phyloP scores from a whole-genome alignment of 2,888 invertebrate genomes.

The Creontiades dilutus region DNA sequence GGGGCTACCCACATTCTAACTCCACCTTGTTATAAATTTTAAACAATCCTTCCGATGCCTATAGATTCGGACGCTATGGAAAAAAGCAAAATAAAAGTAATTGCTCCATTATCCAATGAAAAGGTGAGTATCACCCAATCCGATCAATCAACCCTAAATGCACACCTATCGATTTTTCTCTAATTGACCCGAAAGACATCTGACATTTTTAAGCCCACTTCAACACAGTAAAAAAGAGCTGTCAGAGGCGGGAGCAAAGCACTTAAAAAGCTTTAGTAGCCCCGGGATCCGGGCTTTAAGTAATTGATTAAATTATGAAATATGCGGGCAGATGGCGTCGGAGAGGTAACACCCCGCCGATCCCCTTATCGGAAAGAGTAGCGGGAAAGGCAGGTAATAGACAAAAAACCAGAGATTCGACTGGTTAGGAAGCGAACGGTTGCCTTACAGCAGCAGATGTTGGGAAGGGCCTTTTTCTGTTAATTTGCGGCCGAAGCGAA shows the following conservation, averaged over 20 bases:
- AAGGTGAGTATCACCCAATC: too few species aligned
- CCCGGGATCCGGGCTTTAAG: background rate
- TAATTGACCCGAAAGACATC: background rate
- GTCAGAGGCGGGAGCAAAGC: background rate
- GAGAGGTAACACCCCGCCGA: background rate
- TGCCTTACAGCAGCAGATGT: slow-evolving; percentile 34
- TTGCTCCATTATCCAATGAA: too few species aligned
- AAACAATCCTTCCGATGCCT: too few species aligned
- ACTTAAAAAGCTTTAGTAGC: background rate
- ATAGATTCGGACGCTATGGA: too few species aligned
- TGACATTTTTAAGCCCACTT: background rate
- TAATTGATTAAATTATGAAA: slow-evolving; percentile 55
- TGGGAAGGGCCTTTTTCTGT: slow-evolving; percentile 46
- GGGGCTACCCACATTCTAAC: too few species aligned
- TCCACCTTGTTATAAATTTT: too few species aligned
- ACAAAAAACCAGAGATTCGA: slow-evolving; percentile 30
- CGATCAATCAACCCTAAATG: too few species aligned
- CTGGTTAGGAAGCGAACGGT: background rate
- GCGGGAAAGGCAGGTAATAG: background rate
- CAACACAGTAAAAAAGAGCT: background rate
- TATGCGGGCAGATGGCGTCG: slow-evolving; percentile 29
- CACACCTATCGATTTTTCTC: background rate
- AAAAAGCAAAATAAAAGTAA: too few species aligned
- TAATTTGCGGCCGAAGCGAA: slow-evolving; percentile 57
- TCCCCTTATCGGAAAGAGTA: background rate